Evolutionary conservation across 2,888 invertebrate genomes (phyloP), one percentile per base, ranked within the genome.

Genomic region (Chaetoderma sp.): DNA sequence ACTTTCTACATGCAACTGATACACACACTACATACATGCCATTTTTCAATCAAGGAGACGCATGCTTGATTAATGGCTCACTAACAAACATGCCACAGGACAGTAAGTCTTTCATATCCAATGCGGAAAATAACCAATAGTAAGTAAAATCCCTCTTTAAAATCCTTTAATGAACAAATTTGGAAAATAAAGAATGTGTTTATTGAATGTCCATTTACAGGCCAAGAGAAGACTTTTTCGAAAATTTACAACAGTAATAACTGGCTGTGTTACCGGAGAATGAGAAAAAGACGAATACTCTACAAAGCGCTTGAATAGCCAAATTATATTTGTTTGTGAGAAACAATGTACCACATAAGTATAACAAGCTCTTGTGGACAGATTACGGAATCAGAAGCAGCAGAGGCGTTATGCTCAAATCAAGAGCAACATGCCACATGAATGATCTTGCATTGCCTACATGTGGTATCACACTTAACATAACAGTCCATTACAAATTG

Each of bases 401-500:
- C 27, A 6, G 25, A 6, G 6, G 52, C 21, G 8, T 23, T 50
- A 27, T 16, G 8, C 5, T 50, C 52, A 21, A 50, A 21, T 23
- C 52, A 50, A 50, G 52, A 50, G 16, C 25, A 50, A 23, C 25
- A 23, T n/a, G 52, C 21, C 16, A 50, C 52, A 21, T 4, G 52
- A 5, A 50, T 50, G 8, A 23, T 50, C 23, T 28, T 50, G n/a
- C 25, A 50, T 16, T 50, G 52, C 25, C 52, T 50, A 6, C 52
- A 50, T 27, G n/a, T 36, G 36, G 39, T 27, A 23, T 13, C 25
- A n/a, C 52, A 54, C 4, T 16, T 16, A 13, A 32, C 44, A 23
- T 21, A 33, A 5, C 39, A 27, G 5, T 52, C 21, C 28, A 49
- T 32, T 6, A 57, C 70, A n/a, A 2, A 44, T 67, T 28, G 67